Evolutionary conservation across 2,888 invertebrate genomes (phyloP), one percentile per base, ranked within the genome.

Genomic region (Diadegma fenestrale): DNA sequence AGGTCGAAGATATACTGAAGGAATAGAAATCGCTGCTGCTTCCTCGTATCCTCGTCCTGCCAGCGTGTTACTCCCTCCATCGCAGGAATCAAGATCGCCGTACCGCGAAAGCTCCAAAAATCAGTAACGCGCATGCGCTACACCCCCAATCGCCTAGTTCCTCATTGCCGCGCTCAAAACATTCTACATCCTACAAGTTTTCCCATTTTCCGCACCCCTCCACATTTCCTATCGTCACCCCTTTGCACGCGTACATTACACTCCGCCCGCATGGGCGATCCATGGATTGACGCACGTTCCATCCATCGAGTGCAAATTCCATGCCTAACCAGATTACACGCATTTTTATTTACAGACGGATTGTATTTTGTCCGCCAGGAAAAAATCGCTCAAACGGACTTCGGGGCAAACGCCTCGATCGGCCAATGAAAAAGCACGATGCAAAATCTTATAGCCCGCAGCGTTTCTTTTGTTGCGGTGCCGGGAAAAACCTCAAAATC

Each of bases 41-140:
- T 58, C 14, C 26, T 58, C 58, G 58, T 26, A 26, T 58, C 58
- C 26, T 58, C 58, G 58, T 58, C 58, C 58, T 58, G 26, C 58
- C 58, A 5, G 58, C 58, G 58, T 58, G 58, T 14, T 26, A 26
- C 26, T 26, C 58, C 58, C 58, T 58, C 48, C 48, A 26, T 58
- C 58, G 58, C 58, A 58, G 58, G 58, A 58, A 2, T 14, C 58
- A 22, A 26, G 5, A 58, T 58, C 58, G 58, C 26, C 12, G 14
- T 14, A 58, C 58, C 58, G 58, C 58, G 26, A 12, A 58, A 26
- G 58, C 58, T 1, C 58, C 26, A 26, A 58, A 58, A 58, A 58
- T 26, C 5, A 14, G 3, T 5, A 14, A 22, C 26, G 58, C 58
- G 58, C 58, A 58, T 22, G 58, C 58, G 58, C 58, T 8, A 5